A percentile compares a stretch with the other conserved stretches of the same genome.
Evolutionary conservation across 1,140 invertebrate species (phyloP).

Genomic region (Microplitis demolitor): DNA sequence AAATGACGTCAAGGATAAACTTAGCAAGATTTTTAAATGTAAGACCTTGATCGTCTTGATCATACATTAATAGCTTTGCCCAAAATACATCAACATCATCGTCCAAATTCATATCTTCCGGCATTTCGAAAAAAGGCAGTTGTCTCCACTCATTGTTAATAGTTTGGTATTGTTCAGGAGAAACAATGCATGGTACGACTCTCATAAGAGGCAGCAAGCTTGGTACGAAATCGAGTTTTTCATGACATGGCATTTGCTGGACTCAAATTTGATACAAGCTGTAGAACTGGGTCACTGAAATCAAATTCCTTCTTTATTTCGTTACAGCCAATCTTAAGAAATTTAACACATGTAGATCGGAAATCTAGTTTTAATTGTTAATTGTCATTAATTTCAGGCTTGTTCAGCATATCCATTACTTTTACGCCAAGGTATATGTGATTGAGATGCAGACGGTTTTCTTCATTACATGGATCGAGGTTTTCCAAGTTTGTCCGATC

Average conservation of each 20-base stretch:
- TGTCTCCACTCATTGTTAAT: constrained; percentile 28
- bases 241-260: constrained; percentile 8
- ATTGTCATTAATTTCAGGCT: constrained; percentile 32
- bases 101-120: not conserved
- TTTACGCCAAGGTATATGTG: constrained; percentile 7
- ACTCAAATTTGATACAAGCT: not conserved
- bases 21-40: constrained; percentile 10
- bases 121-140: constrained; percentile 18
- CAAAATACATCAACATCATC: constrained; percentile 7
- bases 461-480: constrained; percentile 5
- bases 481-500: not conserved
- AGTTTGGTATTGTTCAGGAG: not conserved
- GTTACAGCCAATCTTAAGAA: constrained; percentile 42
- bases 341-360: constrained; percentile 32
- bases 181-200: constrained; percentile 1
- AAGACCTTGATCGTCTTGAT: constrained; percentile 3
- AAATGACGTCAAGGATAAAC: constrained; percentile 18
- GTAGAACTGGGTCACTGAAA: constrained; percentile 37
- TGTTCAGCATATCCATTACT: constrained; percentile 23
- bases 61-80: not conserved
- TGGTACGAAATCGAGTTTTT: not conserved
- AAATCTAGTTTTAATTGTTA: constrained; percentile 32
- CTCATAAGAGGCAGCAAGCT: constrained; percentile 18
- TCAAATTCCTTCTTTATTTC: constrained; percentile 45
- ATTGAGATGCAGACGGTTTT: not conserved